phyloP scores from a whole-genome alignment of 2,888 invertebrate genomes.

The Platycnemis pennipes region DNA sequence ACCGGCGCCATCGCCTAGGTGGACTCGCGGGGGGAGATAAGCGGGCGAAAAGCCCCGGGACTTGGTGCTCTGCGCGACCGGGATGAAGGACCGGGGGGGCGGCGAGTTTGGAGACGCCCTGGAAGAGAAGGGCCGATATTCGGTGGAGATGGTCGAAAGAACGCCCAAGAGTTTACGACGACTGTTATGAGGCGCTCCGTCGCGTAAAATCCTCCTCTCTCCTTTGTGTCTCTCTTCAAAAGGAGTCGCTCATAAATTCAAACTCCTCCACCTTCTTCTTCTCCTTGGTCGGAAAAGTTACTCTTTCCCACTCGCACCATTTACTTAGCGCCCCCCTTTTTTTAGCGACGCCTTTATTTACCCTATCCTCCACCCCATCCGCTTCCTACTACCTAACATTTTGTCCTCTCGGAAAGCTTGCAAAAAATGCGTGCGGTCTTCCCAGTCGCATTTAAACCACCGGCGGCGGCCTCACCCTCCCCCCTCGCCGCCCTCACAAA shows the following conservation, averaged over 20 bases:
- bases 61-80: too few species aligned
- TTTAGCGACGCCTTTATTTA: not conserved
- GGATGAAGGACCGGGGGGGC: not conserved
- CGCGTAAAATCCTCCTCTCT: not conserved
- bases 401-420: not conserved
- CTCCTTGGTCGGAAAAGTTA: not conserved
- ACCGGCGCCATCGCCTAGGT: too few species aligned
- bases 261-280: not conserved
- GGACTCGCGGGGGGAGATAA: not conserved
- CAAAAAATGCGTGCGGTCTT: too few species aligned
- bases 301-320: not conserved
- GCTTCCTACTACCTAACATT: not conserved
- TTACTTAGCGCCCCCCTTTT: not conserved
- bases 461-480: not conserved
- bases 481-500: not conserved
- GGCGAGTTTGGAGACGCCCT: not conserved
- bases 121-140: not conserved
- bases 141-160: not conserved
- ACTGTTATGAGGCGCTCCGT: not conserved
- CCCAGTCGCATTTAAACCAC: too few species aligned
- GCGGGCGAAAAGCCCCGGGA: too few species aligned
- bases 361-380: not conserved
- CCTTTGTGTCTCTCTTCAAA: not conserved
- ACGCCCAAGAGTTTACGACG: not conserved
- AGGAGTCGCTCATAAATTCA: conserved; percentile 24